These are phyloP conservation scores for Meandrusa payeni DNA, from an alignment of 2,888 invertebrate species.

Conservation along the genomic window DNA sequence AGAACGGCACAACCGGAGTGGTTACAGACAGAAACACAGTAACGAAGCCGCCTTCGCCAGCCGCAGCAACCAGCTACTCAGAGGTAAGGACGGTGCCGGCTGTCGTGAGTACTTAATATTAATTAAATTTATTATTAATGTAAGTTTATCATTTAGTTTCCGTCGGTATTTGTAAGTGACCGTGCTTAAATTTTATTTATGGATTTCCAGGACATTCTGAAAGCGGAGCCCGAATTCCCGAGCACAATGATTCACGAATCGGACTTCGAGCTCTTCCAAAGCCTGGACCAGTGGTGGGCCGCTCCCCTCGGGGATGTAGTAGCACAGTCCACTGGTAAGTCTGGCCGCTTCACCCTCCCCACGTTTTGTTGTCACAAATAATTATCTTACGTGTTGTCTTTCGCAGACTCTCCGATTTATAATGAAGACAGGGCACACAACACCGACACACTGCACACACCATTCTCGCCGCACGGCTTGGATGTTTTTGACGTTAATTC, in stretches of 20 bases:
- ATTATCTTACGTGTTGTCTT: conserved; percentile 22
- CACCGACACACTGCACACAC: conserved; percentile 68
- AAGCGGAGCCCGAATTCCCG: conserved; percentile 67
- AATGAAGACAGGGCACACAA: conserved; percentile 63
- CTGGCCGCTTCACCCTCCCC: background rate
- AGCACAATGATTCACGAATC: conserved; percentile 69
- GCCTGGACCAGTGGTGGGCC: conserved; percentile 83
- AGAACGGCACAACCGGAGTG: conserved; percentile 61
- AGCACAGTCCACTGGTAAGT: conserved; percentile 73
- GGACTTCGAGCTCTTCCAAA: conserved; percentile 86
- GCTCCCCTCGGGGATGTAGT: conserved; percentile 73
- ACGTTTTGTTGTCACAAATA: conserved; percentile 5
- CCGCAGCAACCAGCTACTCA: conserved; percentile 59
- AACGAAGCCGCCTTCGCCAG: conserved; percentile 45
- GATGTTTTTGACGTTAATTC: conserved; percentile 62
- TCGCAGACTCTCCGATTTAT: conserved; percentile 55
- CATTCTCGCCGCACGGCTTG: conserved; percentile 69
- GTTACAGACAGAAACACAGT: conserved; percentile 57
- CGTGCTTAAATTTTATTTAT: conserved; percentile 44
- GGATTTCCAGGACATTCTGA: conserved; percentile 69
- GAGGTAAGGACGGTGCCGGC: conserved; percentile 62
- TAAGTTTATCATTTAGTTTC: conserved; percentile 51
- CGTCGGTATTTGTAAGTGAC: conserved; percentile 31
- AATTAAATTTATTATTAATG: conserved; percentile 40
- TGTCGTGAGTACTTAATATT: conserved; percentile 59